phyloP scores from a whole-genome alignment of 2,888 invertebrate genomes.

The Abrostola tripartita region DNA sequence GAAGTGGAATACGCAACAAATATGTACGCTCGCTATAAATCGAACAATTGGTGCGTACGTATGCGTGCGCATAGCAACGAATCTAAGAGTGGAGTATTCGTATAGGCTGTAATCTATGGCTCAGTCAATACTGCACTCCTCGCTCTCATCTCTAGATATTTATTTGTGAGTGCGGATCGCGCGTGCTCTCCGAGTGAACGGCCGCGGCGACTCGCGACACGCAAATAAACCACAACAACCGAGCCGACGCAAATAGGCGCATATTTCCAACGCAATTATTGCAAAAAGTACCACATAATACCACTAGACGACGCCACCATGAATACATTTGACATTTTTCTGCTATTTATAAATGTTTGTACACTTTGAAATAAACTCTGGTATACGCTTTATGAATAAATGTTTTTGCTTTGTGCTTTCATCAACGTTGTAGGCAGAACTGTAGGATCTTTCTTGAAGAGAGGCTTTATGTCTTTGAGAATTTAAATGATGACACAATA shows the following conservation, averaged over 20 bases:
- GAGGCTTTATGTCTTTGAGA: too few relatives aligned
- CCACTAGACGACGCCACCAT: constrained; percentile 34
- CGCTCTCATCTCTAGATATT: constrained; percentile 37
- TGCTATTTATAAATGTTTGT: constrained; percentile 34
- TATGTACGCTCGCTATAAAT: too few relatives aligned
- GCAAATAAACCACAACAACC: constrained; percentile 78
- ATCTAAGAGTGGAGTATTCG: background rate
- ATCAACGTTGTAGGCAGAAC: background rate
- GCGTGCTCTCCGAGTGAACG: constrained; percentile 77
- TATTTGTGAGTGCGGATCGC: constrained; percentile 48
- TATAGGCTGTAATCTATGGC: background rate
- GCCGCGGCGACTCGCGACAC: constrained; percentile 82
- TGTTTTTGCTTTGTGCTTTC: constrained; percentile 6
- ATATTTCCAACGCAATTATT: constrained; percentile 69
- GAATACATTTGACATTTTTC: constrained; percentile 42
- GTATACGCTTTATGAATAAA: constrained; percentile 15
- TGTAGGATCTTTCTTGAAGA: too few relatives aligned
- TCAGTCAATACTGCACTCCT: constrained; percentile 8
- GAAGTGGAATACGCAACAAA: too few relatives aligned
- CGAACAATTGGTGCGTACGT: background rate
- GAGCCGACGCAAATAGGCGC: constrained; percentile 73
- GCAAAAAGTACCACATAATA: constrained; percentile 61
- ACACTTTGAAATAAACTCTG: constrained; percentile 14
- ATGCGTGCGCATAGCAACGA: background rate
- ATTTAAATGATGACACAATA: too few relatives aligned